Percentiles rank a stretch among this genome's conserved stretches.
Evolutionary conservation across 2,113 vertebrate species (phyloP).

Genomic region (Sebastes fasciatus): DNA sequence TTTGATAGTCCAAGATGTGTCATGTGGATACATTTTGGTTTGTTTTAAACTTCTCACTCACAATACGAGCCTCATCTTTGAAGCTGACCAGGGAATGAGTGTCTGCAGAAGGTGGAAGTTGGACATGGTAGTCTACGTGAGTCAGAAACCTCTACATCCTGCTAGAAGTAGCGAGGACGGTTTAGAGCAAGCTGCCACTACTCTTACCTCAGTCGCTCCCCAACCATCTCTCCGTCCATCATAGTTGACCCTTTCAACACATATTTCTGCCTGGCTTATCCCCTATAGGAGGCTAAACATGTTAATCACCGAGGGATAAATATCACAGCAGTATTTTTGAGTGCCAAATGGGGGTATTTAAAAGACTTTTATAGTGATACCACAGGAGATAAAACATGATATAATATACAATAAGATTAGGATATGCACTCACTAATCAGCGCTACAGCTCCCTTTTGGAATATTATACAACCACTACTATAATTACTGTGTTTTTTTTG

Average conservation of each 20-base stretch:
- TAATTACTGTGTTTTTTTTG: neutral
- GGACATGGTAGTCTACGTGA: no score
- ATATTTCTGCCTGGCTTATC: constrained; percentile 26
- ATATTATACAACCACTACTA: neutral
- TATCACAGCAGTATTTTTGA: constrained; percentile 10
- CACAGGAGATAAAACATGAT: constrained; percentile 33
- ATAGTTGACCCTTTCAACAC: constrained; percentile 10
- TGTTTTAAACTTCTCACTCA: no score
- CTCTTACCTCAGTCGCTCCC: no score
- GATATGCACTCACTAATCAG: constrained; percentile 12
- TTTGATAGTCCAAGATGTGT: no score
- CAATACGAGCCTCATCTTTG: no score
- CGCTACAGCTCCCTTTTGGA: neutral
- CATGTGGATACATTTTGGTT: no score
- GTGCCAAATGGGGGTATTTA: constrained; percentile 42
- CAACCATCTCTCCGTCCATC: constrained; percentile 17
- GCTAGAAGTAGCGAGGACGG: no score
- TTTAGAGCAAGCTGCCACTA: no score
- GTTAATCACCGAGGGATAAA: constrained; percentile 33
- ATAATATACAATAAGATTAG: constrained; percentile 14
- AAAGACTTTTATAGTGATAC: constrained; percentile 37
- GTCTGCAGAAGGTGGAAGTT: no score
- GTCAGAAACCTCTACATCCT: no score
- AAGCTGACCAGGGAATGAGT: no score
- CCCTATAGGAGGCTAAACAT: constrained; percentile 25